Percentiles rank a stretch among this genome's conserved stretches.
These are phyloP conservation scores for Hyalella azteca DNA, from an alignment of 2,888 invertebrate species.

Conservation along the genomic window DNA sequence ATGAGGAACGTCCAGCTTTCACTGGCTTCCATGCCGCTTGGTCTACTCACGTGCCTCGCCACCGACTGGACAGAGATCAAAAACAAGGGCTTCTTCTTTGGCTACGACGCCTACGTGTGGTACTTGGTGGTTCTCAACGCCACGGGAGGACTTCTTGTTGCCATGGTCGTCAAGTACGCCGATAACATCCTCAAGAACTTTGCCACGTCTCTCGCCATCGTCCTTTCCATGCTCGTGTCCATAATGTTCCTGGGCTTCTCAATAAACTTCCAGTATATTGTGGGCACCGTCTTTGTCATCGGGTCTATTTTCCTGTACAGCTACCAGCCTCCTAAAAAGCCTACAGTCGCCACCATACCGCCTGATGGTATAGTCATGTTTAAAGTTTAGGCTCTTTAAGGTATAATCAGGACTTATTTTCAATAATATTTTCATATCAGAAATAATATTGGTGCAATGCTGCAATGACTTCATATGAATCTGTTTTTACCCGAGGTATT, in stretches of 20 bases:
- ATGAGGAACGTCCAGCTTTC: slow-evolving; percentile 97
- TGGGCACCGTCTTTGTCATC: slow-evolving; percentile 88
- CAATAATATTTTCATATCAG: too few relatives aligned
- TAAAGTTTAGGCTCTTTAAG: background rate
- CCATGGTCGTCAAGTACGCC: slow-evolving; percentile 98
- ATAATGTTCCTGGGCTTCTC: slow-evolving; percentile 90
- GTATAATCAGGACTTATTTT: too few relatives aligned
- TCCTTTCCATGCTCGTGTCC: slow-evolving; percentile 92
- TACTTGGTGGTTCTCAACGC: slow-evolving; percentile 87
- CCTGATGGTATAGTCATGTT: slow-evolving; percentile 12
- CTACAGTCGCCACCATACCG: slow-evolving; percentile 44
- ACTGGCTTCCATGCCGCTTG: slow-evolving; percentile 88
- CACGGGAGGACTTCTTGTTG: slow-evolving; percentile 93
- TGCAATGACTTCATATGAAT: too few relatives aligned
- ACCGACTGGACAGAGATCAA: slow-evolving; percentile 70
- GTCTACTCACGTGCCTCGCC: slow-evolving; percentile 63
- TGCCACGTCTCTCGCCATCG: slow-evolving; percentile 95
- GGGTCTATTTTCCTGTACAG: slow-evolving; percentile 93
- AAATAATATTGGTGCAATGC: too few relatives aligned
- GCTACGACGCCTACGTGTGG: slow-evolving; percentile 71
- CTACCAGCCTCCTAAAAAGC: slow-evolving; percentile 66
- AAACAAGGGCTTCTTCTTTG: slow-evolving; percentile 75
- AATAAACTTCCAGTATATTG: slow-evolving; percentile 82
- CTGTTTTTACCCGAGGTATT: too few relatives aligned
- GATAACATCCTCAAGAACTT: slow-evolving; percentile 96